Evolutionary conservation across 2,113 vertebrate genomes (phyloP).

Genomic region (Trogon surrucura): DNA sequence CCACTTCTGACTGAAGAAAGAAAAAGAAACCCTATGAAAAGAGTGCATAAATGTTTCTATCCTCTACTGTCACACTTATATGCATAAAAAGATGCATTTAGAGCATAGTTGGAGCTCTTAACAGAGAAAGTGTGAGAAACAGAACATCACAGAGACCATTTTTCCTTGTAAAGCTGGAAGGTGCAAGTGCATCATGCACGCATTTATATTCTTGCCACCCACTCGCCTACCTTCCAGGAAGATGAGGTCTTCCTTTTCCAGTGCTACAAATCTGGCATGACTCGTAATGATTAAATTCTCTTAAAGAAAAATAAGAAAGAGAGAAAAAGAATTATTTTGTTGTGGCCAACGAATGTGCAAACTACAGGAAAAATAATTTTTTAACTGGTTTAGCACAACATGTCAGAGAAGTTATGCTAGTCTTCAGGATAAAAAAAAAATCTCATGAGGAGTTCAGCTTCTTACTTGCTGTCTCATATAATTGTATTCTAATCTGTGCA

Average conservation of each 20-base stretch:
- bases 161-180: neutral
- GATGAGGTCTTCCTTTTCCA: neutral
- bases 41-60: neutral
- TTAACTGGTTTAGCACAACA: neutral
- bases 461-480: neutral
- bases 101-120: neutral
- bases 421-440: neutral
- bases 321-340: neutral
- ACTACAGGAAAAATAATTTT: slow-evolving; percentile 20
- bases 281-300: neutral
- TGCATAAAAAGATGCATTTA: neutral
- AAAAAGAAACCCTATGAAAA: neutral
- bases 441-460: neutral
- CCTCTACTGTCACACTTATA: neutral
- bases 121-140: neutral
- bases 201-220: neutral
- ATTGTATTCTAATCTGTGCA: neutral
- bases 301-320: neutral
- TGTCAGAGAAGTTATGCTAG: neutral
- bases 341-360: slow-evolving; percentile 1
- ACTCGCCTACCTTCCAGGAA: neutral
- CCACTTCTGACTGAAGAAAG: neutral
- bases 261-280: neutral
- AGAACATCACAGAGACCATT: neutral
- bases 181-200: neutral